phyloP scores from a whole-genome alignment of 2,113 vertebrate genomes.

The Entomyzon cyanotis region DNA sequence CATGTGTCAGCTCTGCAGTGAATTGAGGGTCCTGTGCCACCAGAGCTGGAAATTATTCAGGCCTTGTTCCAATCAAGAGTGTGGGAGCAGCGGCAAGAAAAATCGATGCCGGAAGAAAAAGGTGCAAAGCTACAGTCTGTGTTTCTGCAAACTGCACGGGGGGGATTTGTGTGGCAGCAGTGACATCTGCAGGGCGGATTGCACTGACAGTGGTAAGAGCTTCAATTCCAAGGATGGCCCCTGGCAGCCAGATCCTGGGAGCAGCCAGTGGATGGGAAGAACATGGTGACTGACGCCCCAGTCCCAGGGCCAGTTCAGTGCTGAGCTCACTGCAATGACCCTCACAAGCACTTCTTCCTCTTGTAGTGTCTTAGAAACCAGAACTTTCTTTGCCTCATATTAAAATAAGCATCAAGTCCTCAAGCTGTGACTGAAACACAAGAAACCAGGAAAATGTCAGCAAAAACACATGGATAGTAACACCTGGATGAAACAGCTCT shows the following conservation, averaged over 20 bases:
- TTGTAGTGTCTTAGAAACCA: neutral
- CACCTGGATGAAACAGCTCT: neutral
- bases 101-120: neutral
- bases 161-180: neutral
- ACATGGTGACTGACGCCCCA: accelerated
- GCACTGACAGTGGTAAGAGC: neutral
- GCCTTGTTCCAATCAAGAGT: neutral
- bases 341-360: neutral
- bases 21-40: neutral
- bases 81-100: neutral
- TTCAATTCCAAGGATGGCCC: neutral
- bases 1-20: neutral
- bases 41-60: neutral
- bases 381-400: neutral
- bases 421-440: neutral
- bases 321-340: neutral
- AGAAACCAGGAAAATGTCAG: neutral
- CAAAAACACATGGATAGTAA: neutral
- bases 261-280: accelerated
- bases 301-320: no score
- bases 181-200: neutral
- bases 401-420: neutral
- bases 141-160: accelerated
- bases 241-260: neutral
- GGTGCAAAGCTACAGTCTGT: neutral